Evolutionary conservation across 37 sponge, comb jelly and placozoan species (phyloP), one percentile per base, ranked within the genome.

Genomic region (Geodia barretti): DNA sequence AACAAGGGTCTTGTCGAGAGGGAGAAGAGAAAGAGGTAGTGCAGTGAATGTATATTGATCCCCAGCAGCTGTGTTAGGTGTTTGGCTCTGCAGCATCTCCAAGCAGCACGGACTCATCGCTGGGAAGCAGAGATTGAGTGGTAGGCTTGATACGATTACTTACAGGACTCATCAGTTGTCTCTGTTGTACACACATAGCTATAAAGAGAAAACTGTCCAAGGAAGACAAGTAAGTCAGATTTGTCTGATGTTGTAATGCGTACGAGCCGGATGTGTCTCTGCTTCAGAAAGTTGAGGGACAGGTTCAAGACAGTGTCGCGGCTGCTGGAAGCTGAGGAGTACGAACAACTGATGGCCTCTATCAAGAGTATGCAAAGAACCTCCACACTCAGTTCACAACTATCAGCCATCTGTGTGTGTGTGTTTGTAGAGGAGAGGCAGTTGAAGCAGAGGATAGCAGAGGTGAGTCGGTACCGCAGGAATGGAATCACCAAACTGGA

Each of bases 401-500:
- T 25, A 64, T 41, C 1, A 41, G 1, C 23, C 3, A 7, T 2
- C 2, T 24, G 25, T 11, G 59, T 72, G 31, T 54, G 36, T 79
- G 33, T 64, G 5, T 3, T 39, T 34, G 1, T 79, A 84, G 80
- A 68, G 70, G 94, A 95, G 67, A 89, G 75, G 47, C 80, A 86
- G 60, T 40, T 95, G 65, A 78, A 66, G 36, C 78, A 90, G 26
- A 80, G 87, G 31, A 87, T 95, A 39, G 81, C 65, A 54, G 82
- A 89, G 32, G 68, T 95, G 2, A 33, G 7, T 8, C 72, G 61
- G n/a, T 89, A 82, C 76, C 68, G 90, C 17, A 84, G 84, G 60
- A 79, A 91, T 33, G 96, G 96, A 17, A 69, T 88, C 42, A 86
- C 93, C 1, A 86, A 89, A 42, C 9, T 73, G 29, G 94, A 89